phyloP scores from a whole-genome alignment of 1,140 invertebrate species.

The Apis dorsata region DNA sequence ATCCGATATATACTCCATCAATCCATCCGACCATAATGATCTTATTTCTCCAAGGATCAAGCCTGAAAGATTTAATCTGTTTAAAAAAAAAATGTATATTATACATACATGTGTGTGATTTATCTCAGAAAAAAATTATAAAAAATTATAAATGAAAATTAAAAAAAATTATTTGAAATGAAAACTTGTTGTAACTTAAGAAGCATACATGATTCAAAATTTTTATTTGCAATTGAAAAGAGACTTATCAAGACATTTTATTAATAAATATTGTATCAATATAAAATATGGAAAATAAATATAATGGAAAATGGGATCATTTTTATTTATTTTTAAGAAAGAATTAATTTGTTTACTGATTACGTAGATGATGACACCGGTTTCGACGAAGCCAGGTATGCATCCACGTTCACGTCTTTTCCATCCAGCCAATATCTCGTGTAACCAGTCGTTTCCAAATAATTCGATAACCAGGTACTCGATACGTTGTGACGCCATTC shows the following conservation, averaged over 20 bases:
- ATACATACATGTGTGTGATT: too few relatives aligned
- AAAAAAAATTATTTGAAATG: too few relatives aligned
- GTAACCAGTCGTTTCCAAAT: constrained; percentile 88
- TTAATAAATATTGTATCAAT: background rate
- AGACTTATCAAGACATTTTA: too few relatives aligned
- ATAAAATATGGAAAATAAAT: background rate
- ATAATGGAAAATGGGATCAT: background rate
- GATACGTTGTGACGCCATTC: constrained; percentile 89
- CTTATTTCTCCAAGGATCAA: constrained; percentile 94
- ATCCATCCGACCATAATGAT: constrained; percentile 91
- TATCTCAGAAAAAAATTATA: too few relatives aligned
- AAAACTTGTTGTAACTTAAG: too few relatives aligned
- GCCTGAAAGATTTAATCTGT: constrained; percentile 81
- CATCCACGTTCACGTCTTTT: constrained; percentile 90
- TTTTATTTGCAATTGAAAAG: too few relatives aligned
- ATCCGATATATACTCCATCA: constrained; percentile 94
- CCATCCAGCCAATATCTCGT: constrained; percentile 85
- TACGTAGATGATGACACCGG: constrained; percentile 90
- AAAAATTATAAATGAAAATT: too few relatives aligned
- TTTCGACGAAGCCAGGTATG: constrained; percentile 91
- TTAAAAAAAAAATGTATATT: background rate
- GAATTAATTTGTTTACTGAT: constrained; percentile 84
- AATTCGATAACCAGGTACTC: constrained; percentile 89
- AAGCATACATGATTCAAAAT: too few relatives aligned
- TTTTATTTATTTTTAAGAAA: background rate